These are phyloP conservation scores for Chlamydotis undulata DNA, from an alignment of 2,113 vertebrate species.

Conservation along the genomic window DNA sequence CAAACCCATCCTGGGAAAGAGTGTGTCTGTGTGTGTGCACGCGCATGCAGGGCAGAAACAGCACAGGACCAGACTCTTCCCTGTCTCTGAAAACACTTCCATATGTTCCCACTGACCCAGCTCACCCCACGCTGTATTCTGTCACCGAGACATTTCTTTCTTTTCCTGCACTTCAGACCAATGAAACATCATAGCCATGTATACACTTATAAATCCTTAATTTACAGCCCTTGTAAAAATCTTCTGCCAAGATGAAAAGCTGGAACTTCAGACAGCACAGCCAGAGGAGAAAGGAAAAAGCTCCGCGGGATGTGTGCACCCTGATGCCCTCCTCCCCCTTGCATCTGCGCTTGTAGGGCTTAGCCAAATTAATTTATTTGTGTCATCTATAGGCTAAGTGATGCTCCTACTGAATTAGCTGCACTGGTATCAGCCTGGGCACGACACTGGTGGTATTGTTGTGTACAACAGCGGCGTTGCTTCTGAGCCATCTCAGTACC, in stretches of 20 bases:
- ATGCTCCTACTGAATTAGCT: not conserved
- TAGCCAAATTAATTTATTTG: not conserved
- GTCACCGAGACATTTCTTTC: slow-evolving; percentile 52
- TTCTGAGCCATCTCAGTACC: not conserved
- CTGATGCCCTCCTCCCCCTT: not conserved
- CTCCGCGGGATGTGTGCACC: not conserved
- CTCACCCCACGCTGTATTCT: slow-evolving; percentile 39
- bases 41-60: not conserved
- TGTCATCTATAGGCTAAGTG: not conserved
- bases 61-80: slow-evolving; percentile 6
- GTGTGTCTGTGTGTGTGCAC: not conserved
- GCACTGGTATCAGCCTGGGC: not conserved
- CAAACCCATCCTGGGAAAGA: not conserved
- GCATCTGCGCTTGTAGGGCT: not conserved
- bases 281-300: slow-evolving; percentile 31
- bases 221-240: slow-evolving; percentile 68
- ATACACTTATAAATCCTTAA: slow-evolving; percentile 57
- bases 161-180: slow-evolving; percentile 52
- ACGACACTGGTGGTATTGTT: not conserved
- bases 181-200: slow-evolving; percentile 61
- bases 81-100: slow-evolving; percentile 52
- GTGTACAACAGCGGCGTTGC: not conserved
- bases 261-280: not conserved
- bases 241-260: slow-evolving; percentile 61
- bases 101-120: slow-evolving; percentile 50